A percentile compares a stretch with the other conserved stretches of the same genome.
These are phyloP conservation scores for Eupithecia vulgata DNA, from an alignment of 2,888 invertebrate species.

Conservation along the genomic window DNA sequence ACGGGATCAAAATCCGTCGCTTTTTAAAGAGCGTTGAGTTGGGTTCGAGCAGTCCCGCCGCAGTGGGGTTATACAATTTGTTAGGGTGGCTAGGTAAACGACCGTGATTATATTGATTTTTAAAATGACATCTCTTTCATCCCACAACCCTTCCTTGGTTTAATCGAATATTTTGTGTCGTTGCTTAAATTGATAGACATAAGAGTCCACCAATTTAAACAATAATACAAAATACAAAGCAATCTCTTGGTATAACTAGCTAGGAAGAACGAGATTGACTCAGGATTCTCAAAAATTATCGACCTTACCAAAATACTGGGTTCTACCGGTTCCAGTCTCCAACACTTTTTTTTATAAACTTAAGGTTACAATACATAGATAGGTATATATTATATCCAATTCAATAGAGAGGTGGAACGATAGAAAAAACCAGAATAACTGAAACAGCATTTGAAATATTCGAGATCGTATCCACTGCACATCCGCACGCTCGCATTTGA, in stretches of 20 bases:
- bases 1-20: constrained; percentile 75
- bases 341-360: neutral
- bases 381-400: too few species aligned
- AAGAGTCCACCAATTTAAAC: too few species aligned
- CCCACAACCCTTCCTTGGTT: constrained; percentile 50
- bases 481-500: constrained; percentile 32
- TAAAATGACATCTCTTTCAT: constrained; percentile 64
- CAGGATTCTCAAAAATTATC: neutral
- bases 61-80: constrained; percentile 78
- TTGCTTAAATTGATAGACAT: constrained; percentile 7
- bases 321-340: neutral
- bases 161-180: constrained; percentile 23
- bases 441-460: constrained; percentile 32
- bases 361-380: constrained; percentile 10
- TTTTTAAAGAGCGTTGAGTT: constrained; percentile 74
- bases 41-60: constrained; percentile 57
- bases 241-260: neutral
- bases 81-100: constrained; percentile 76
- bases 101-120: constrained; percentile 81
- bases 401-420: constrained; percentile 14
- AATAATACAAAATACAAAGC: neutral
- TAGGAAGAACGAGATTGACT: neutral
- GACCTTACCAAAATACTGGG: neutral
- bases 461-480: constrained; percentile 20
- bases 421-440: constrained; percentile 20